These are phyloP conservation scores for Eudasyphora cyanicolor DNA, from an alignment of 2,888 invertebrate genomes.

Conservation along the genomic window DNA sequence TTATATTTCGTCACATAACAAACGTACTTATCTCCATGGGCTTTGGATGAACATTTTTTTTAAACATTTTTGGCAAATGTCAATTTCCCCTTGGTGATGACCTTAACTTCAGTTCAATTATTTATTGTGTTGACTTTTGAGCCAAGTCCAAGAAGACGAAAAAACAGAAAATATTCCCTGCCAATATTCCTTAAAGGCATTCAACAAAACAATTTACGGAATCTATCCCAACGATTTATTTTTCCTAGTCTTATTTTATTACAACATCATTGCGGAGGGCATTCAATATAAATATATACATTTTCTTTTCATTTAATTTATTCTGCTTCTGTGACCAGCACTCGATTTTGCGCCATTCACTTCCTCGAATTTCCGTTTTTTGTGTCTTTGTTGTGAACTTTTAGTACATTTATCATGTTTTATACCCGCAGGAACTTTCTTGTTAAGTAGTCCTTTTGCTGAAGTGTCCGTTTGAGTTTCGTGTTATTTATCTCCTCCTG, in stretches of 20 bases:
- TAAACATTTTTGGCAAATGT: neutral
- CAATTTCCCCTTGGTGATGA: neutral
- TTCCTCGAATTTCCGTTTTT: neutral
- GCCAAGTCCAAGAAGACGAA: neutral
- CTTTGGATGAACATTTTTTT: too few species aligned
- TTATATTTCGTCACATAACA: too few species aligned
- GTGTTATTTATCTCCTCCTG: constrained; percentile 14
- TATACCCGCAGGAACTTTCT: neutral
- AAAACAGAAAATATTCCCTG: neutral
- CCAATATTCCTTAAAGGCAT: neutral
- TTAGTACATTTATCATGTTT: constrained; percentile 46
- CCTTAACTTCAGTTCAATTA: neutral
- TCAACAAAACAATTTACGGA: neutral
- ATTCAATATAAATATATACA: neutral
- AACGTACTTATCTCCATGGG: neutral
- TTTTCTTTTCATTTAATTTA: neutral
- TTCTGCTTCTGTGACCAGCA: neutral
- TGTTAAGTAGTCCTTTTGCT: constrained; percentile 20
- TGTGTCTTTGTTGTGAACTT: constrained; percentile 13
- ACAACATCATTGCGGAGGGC: neutral
- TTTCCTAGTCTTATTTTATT: neutral
- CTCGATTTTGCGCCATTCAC: neutral
- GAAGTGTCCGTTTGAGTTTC: constrained; percentile 29
- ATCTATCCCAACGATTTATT: neutral
- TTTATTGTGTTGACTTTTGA: neutral